Base-by-base conservation (phyloP, 2,888 invertebrate species). In the Marasmarcha lunaedactyla region DNA sequence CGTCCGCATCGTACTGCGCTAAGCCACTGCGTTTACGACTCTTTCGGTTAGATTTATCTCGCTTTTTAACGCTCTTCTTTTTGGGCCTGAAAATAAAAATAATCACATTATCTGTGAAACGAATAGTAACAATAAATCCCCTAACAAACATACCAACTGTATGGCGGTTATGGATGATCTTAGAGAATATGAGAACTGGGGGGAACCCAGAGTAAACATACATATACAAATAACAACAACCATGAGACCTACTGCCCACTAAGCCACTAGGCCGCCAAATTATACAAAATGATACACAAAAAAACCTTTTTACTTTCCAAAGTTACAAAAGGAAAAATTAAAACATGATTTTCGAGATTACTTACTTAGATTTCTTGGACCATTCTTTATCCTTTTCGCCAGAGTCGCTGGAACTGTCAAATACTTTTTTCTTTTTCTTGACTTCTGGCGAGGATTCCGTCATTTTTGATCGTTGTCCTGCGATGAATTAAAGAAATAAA, bases 401-500 rank as follows among this genome's bases (percentile, higher is more conserved):
- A 1, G 77, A 76, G 44, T 84, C 84, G 39, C 76, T 74, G 14
- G 81, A 76, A 40, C 69, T 81, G 1, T 68, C 57, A 27, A 78
- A 68, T 1, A 73, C 59, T 43, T 77, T 81, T 52, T 81, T 79
- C 55, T 77, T 79, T 49, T 84, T 81, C 50, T 78, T 81, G 7
- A 65, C 59, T 48, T 83, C 81, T 0, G 83, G 83, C 1, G 84
- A 81, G 0, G 83, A 83, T 42, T 84, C 84, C 0, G 57, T 55
- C 48, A 76, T 47, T 51, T 72, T 76, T 0, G 63, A 57, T 1
- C 78, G 73, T 36, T 77, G 81, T 73, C 51, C 26, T 25, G 10
- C 26, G 10, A 25, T 10, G 6, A 25, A 5, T 7, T 7, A 25
- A 7, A 25, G 5, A 25, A 25, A 25, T 25, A 25, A 25, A 5